These are phyloP conservation scores for Amyelois transitella DNA, from an alignment of 1,140 invertebrate genomes.

Conservation along the genomic window DNA sequence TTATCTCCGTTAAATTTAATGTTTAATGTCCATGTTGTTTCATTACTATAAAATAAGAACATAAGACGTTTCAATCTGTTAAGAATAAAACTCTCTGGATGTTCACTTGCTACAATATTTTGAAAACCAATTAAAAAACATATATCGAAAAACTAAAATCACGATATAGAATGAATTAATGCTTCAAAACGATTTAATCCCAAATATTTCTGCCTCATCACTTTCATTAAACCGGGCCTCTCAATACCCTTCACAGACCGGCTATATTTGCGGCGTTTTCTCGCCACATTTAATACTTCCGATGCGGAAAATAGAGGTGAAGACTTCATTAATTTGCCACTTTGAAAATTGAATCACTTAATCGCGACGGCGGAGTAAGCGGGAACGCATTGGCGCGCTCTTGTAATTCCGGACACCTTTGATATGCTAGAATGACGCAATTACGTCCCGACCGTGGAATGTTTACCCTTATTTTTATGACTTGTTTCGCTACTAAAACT, in stretches of 20 bases:
- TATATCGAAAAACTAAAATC: no score
- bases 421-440: constrained; percentile 31
- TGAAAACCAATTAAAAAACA: no score
- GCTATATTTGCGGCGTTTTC: background rate
- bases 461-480: constrained; percentile 28
- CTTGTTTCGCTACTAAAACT: background rate
- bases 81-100: no score
- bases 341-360: constrained; percentile 62
- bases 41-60: no score
- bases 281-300: constrained; percentile 16
- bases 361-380: constrained; percentile 39
- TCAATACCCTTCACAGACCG: background rate
- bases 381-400: constrained; percentile 46
- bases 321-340: constrained; percentile 47
- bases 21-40: no score
- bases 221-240: background rate
- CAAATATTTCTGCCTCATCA: background rate
- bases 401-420: constrained; percentile 45
- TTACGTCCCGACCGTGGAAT: constrained; percentile 27
- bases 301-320: constrained; percentile 35
- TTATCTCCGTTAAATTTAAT: no score
- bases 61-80: no score
- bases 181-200: background rate
- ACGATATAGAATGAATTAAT: no score
- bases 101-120: no score